Percentiles rank a stretch among this genome's conserved stretches.
These are phyloP conservation scores for Chromobotia macracanthus DNA, from an alignment of 2,797 vertebrate genomes.

Conservation along the genomic window DNA sequence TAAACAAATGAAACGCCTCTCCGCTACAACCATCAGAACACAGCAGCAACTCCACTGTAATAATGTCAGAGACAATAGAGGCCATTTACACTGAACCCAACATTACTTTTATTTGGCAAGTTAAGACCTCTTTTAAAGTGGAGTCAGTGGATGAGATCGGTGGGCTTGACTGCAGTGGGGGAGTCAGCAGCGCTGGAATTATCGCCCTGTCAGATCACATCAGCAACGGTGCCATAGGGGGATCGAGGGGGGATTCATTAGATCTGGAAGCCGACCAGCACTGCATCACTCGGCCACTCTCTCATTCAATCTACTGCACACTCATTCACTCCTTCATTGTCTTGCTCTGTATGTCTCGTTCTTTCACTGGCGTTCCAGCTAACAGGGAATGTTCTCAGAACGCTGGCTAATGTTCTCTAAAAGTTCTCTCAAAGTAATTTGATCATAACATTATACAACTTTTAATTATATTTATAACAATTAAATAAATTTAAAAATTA, in stretches of 20 bases:
- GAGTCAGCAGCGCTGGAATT: conserved; percentile 51
- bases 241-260: background rate
- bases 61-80: conserved; percentile 41
- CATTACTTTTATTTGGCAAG: conserved; percentile 38
- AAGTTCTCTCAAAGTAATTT: no score
- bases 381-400: no score
- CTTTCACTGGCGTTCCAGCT: conserved; percentile 4
- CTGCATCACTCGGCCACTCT: background rate
- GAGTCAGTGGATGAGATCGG: conserved; percentile 36
- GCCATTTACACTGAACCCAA: conserved; percentile 27
- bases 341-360: conserved; percentile 16
- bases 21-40: background rate
- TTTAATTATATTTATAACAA: no score
- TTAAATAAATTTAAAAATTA: no score
- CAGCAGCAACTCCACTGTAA: background rate
- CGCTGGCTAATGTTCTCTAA: no score
- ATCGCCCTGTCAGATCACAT: conserved; percentile 55
- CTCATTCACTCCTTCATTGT: conserved; percentile 34
- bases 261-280: conserved; percentile 3
- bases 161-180: conserved; percentile 25
- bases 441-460: no score
- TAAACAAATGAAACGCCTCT: conserved; percentile 16
- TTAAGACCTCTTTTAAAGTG: conserved; percentile 47
- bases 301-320: conserved; percentile 15
- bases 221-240: conserved; percentile 25